phyloP scores from a whole-genome alignment of 2,797 vertebrate species.

The Acrocephalus scirpaceus region DNA sequence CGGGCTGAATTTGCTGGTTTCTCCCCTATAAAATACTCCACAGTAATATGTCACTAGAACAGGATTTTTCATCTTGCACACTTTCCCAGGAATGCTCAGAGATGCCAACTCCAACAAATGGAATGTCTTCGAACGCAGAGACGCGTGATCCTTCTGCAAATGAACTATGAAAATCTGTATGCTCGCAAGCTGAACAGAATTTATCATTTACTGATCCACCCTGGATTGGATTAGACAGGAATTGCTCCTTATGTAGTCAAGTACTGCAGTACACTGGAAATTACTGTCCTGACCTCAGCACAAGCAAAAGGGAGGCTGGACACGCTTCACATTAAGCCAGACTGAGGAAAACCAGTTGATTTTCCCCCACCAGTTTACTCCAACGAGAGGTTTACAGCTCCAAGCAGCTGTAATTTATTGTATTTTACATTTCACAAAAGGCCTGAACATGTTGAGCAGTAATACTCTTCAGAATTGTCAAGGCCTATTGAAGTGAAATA shows the following conservation, averaged over 20 bases:
- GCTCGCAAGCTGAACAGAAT: slow-evolving; percentile 48
- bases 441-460: not conserved
- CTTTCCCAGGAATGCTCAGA: not conserved
- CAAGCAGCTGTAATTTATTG: slow-evolving; percentile 53
- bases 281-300: slow-evolving; percentile 39
- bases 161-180: slow-evolving; percentile 38
- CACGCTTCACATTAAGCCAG: slow-evolving; percentile 18
- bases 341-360: slow-evolving; percentile 12
- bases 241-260: slow-evolving; percentile 46
- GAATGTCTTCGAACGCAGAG: not conserved
- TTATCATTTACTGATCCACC: slow-evolving; percentile 48
- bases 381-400: slow-evolving; percentile 5
- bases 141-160: slow-evolving; percentile 19
- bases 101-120: not conserved
- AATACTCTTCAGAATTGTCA: slow-evolving; percentile 30
- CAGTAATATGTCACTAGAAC: not conserved
- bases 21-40: not conserved
- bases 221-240: slow-evolving; percentile 26
- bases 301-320: not conserved
- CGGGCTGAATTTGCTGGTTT: accelerated
- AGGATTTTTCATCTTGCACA: not conserved
- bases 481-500: slow-evolving; percentile 34
- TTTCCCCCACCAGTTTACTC: slow-evolving; percentile 27
- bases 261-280: not conserved
- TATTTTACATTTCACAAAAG: slow-evolving; percentile 41